Conservation (phyloP, 2,113 vertebrate genomes). For the Naja naja region DNA sequence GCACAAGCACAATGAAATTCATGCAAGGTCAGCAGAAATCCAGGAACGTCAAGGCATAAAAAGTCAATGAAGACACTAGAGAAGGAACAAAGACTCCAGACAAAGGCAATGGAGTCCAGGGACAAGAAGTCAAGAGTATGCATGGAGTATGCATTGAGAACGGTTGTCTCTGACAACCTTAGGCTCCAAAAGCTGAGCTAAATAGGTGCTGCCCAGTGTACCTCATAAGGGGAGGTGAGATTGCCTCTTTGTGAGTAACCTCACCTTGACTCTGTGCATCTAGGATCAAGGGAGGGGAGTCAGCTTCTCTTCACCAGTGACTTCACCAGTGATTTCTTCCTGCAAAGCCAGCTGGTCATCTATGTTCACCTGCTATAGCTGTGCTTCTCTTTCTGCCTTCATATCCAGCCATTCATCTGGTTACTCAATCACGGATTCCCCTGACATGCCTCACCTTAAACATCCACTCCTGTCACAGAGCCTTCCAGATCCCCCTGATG, state of each 20-base stretch:
- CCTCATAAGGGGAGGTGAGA: background rate
- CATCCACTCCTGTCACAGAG: background rate
- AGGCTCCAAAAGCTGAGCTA: background rate
- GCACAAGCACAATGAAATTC: background rate
- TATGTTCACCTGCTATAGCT: background rate
- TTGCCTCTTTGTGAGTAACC: background rate
- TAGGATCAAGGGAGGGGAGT: background rate
- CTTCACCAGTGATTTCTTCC: background rate
- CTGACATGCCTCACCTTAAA: background rate
- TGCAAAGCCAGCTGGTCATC: background rate
- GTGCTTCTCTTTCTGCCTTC: background rate
- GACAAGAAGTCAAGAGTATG: background rate
- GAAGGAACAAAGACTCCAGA: background rate
- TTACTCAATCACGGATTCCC: background rate
- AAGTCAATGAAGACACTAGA: background rate
- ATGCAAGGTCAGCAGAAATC: background rate
- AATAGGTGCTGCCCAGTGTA: background rate
- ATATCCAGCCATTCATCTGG: background rate
- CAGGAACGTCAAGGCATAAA: background rate
- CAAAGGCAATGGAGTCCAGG: background rate
- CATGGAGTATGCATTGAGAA: background rate
- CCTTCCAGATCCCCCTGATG: background rate
- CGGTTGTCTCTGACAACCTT: background rate
- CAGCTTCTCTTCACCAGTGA: background rate
- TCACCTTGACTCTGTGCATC: background rate